Percentiles rank a stretch among this genome's conserved stretches.
Conservation (phyloP, 1,140 invertebrate species). For the Paraescarpia echinospica region DNA sequence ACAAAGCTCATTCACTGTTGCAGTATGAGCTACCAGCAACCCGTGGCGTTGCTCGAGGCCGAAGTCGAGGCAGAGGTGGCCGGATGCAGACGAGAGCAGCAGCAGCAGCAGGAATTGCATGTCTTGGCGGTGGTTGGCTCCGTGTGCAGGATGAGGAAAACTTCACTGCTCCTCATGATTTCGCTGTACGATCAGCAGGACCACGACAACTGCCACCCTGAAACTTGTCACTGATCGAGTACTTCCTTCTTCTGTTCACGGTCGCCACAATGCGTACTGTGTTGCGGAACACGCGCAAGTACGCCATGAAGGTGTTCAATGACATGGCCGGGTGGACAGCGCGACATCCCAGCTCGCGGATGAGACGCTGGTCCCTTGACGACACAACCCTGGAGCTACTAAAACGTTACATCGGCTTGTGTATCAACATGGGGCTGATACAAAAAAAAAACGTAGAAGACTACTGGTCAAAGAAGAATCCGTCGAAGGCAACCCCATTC, state of each 20-base stretch:
- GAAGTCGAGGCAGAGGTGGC: not conserved
- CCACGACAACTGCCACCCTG: not conserved
- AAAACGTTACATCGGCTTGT: not conserved
- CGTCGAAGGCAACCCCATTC: not conserved
- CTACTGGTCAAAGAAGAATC: conserved; percentile 12
- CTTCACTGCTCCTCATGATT: not conserved
- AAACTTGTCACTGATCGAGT: not conserved
- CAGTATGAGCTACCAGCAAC: not conserved
- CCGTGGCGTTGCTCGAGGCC: too few species aligned
- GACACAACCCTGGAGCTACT: not conserved
- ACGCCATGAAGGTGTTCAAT: not conserved
- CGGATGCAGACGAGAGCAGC: not conserved
- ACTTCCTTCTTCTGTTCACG: conserved; percentile 6
- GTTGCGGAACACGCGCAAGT: not conserved
- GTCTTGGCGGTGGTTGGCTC: not conserved
- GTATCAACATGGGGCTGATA: conserved; percentile 13
- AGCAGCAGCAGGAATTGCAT: too few species aligned
- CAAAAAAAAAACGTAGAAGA: not conserved
- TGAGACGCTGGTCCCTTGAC: not conserved
- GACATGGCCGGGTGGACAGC: not conserved
- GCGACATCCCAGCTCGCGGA: not conserved
- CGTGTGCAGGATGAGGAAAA: not conserved
- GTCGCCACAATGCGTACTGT: not conserved
- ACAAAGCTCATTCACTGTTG: not conserved
- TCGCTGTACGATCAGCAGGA: not conserved